These are phyloP conservation scores for Halcyon senegalensis DNA, from an alignment of 2,113 vertebrate species.

Conservation along the genomic window DNA sequence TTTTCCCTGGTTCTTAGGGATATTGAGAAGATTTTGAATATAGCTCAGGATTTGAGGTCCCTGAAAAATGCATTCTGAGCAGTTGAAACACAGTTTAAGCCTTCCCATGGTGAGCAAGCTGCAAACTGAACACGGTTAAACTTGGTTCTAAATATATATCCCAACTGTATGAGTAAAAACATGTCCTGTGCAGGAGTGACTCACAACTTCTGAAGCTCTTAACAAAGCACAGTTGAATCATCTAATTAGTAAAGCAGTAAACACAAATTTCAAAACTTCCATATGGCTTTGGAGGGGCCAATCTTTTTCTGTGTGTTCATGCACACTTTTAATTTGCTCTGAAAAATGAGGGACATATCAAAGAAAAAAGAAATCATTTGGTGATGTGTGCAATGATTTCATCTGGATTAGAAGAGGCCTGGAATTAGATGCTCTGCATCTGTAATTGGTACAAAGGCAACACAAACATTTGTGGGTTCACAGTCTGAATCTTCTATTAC, in stretches of 20 bases:
- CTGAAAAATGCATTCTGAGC: neutral
- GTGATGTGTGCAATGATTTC: neutral
- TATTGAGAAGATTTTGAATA: neutral
- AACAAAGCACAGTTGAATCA: conserved; percentile 51
- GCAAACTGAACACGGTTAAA: conserved; percentile 12
- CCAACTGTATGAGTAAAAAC: conserved; percentile 28
- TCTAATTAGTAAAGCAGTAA: conserved; percentile 33
- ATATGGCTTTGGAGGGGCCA: neutral
- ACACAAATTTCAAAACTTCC: conserved; percentile 1
- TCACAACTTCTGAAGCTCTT: conserved; percentile 27
- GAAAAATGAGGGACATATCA: neutral
- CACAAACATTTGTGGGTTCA: neutral
- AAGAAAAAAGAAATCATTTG: neutral
- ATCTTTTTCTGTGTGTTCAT: neutral
- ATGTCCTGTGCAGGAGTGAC: conserved; percentile 16
- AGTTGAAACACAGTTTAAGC: neutral
- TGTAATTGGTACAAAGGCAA: neutral
- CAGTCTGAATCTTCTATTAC: neutral
- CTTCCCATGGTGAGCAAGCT: neutral
- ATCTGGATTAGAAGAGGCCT: neutral
- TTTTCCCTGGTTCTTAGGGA: neutral
- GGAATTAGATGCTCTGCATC: neutral
- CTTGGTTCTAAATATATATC: conserved; percentile 27
- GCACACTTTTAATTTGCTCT: neutral
- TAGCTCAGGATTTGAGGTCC: neutral